A percentile compares a stretch with the other conserved stretches of the same genome.
These are phyloP conservation scores for Sebastes elongatus DNA, from an alignment of 2,797 vertebrate genomes.

Conservation along the genomic window DNA sequence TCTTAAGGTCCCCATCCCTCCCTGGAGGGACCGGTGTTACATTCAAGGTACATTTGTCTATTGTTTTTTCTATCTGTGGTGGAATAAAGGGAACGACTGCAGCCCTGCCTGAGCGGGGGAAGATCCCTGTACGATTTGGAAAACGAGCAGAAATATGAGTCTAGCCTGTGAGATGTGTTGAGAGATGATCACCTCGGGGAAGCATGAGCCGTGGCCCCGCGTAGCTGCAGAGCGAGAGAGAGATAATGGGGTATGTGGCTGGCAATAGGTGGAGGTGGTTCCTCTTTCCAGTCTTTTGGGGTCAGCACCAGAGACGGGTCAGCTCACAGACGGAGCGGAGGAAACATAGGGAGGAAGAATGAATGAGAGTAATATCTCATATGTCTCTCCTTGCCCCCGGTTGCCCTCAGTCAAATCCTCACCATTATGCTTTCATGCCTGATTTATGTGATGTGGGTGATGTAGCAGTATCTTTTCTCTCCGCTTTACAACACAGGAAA, in stretches of 20 bases:
- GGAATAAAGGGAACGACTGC: slow-evolving; percentile 49
- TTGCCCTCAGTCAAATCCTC: slow-evolving; percentile 73
- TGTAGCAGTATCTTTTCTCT: slow-evolving; percentile 49
- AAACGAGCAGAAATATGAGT: slow-evolving; percentile 46
- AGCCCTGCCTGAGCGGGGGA: slow-evolving; percentile 23
- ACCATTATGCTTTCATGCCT: slow-evolving; percentile 66
- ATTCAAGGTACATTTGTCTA: slow-evolving; percentile 45
- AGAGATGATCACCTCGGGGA: slow-evolving; percentile 71
- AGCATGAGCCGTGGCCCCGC: slow-evolving; percentile 23
- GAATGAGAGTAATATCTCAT: slow-evolving; percentile 71
- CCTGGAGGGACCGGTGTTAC: slow-evolving; percentile 34
- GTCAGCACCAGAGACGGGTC: slow-evolving; percentile 70
- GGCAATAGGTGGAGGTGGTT: slow-evolving; percentile 55
- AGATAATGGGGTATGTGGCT: slow-evolving; percentile 45
- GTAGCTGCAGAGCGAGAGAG: slow-evolving; percentile 35
- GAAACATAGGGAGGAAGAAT: slow-evolving; percentile 51
- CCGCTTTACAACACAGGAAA: slow-evolving; percentile 45
- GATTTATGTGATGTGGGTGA: slow-evolving; percentile 68
- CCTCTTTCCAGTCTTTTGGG: slow-evolving; percentile 63
- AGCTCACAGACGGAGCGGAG: slow-evolving; percentile 44
- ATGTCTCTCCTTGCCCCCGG: slow-evolving; percentile 60
- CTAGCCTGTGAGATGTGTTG: slow-evolving; percentile 50
- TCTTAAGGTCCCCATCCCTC: slow-evolving; percentile 25
- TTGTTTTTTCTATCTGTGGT: slow-evolving; percentile 48
- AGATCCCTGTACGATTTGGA: slow-evolving; percentile 44